A percentile compares a stretch with the other conserved stretches of the same genome.
These are phyloP conservation scores for Antechinus stuartii DNA, from an alignment of 2,113 vertebrate species.

Conservation along the genomic window DNA sequence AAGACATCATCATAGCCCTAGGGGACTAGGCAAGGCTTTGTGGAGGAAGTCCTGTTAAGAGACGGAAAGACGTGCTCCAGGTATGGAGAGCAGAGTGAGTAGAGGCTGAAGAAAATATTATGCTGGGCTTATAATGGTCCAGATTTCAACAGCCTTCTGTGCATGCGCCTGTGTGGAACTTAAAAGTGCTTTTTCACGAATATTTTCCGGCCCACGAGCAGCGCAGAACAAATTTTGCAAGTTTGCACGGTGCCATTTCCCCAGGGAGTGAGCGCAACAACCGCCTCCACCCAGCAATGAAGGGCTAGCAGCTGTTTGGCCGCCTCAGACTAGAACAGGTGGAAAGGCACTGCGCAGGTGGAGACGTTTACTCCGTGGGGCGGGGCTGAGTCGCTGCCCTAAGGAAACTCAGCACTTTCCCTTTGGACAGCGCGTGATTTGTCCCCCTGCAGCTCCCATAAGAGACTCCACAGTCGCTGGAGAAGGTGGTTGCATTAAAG, in stretches of 20 bases:
- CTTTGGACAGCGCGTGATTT: neutral
- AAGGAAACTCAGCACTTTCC: neutral
- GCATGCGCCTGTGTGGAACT: neutral
- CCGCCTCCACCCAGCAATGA: rapidly evolving
- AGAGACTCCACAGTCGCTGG: neutral
- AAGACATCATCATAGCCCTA: neutral
- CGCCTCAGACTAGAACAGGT: neutral
- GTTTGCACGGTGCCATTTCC: neutral
- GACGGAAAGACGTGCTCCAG: neutral
- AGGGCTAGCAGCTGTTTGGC: neutral
- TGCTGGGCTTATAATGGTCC: too few relatives aligned
- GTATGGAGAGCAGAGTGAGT: neutral
- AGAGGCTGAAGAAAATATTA: too few relatives aligned
- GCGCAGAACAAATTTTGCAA: neutral
- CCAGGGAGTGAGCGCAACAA: neutral
- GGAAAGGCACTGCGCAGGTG: neutral
- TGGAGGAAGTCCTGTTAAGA: neutral
- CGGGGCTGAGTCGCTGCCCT: neutral
- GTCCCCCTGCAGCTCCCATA: slow-evolving; percentile 66
- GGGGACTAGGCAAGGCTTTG: neutral
- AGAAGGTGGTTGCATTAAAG: rapidly evolving
- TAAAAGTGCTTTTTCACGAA: neutral
- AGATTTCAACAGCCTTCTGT: too few relatives aligned
- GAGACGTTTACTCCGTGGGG: neutral
- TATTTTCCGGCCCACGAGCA: neutral